These are phyloP conservation scores for Hyperoodon ampullatus DNA, from an alignment of 2,113 vertebrate species.

Conservation along the genomic window DNA sequence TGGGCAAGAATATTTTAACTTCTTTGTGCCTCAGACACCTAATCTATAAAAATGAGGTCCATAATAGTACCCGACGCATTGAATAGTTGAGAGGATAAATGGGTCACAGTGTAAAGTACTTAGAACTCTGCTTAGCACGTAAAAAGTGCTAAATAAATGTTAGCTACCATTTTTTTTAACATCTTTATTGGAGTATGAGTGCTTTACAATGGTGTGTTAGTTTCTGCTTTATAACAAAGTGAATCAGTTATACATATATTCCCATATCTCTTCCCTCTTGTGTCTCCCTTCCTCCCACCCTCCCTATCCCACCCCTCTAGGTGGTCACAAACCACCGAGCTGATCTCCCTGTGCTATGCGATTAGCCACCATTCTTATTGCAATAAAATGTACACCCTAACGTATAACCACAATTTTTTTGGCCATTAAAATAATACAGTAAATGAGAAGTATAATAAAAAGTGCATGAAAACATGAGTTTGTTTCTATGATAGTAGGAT, in stretches of 20 bases:
- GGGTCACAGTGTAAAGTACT: background rate
- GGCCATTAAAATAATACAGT: background rate
- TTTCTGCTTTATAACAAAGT: too few species aligned
- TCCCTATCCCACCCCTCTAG: too few species aligned
- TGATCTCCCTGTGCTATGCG: too few species aligned
- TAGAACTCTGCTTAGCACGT: background rate
- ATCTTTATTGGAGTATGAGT: too few species aligned
- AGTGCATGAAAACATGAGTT: background rate
- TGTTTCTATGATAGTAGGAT: background rate
- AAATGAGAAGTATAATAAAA: background rate
- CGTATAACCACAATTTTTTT: background rate
- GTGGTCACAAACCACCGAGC: too few species aligned
- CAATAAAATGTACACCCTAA: background rate
- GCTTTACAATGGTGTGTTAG: too few species aligned
- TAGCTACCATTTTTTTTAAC: background rate
- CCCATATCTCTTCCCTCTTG: too few species aligned
- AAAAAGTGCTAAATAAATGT: constrained; percentile 3
- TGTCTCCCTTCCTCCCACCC: too few species aligned
- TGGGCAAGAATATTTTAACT: background rate
- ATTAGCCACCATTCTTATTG: background rate
- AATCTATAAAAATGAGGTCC: background rate
- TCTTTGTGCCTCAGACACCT: background rate
- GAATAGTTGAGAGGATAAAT: background rate
- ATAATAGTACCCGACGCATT: background rate
- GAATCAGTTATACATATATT: too few species aligned